A percentile compares a stretch with the other conserved stretches of the same genome.
Conservation (phyloP, 2,888 invertebrate species). For the Synanthedon andrenaeformis region DNA sequence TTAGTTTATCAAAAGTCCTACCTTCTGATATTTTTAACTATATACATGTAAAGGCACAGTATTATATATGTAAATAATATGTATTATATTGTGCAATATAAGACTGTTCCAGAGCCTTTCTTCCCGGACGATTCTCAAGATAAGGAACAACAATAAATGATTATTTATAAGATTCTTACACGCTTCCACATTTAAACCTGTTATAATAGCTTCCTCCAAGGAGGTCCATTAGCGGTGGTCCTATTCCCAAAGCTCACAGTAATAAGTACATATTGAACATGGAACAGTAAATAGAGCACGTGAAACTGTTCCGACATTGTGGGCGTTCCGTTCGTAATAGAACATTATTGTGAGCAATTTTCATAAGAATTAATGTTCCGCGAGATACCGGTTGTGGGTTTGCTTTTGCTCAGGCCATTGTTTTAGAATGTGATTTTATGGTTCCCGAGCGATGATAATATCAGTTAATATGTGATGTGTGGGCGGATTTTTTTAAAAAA, state of each 20-base stretch:
- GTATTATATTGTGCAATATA: too few relatives aligned
- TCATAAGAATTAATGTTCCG: conserved; percentile 8
- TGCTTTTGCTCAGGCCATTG: neutral
- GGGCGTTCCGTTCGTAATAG: conserved; percentile 8
- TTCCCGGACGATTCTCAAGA: too few relatives aligned
- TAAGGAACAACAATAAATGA: too few relatives aligned
- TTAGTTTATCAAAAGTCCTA: too few relatives aligned
- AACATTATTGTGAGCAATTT: conserved; percentile 12
- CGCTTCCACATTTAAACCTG: neutral
- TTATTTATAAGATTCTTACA: too few relatives aligned
- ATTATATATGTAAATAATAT: too few relatives aligned
- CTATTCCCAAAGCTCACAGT: conserved; percentile 1
- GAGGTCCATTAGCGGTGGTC: conserved; percentile 2
- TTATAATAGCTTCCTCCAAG: conserved; percentile 1
- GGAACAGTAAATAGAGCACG: conserved; percentile 7
- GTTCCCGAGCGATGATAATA: neutral
- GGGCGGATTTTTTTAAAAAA: too few relatives aligned
- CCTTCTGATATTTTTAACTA: too few relatives aligned
- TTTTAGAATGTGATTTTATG: neutral
- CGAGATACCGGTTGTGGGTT: conserved; percentile 1
- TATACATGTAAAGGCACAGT: too few relatives aligned
- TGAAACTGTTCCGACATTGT: conserved; percentile 3
- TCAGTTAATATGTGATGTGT: neutral
- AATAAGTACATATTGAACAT: conserved; percentile 8
- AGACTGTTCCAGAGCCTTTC: too few relatives aligned